phyloP scores from a whole-genome alignment of 53 echinoderm and acorn worm genomes.

The Patiria pectinifera region DNA sequence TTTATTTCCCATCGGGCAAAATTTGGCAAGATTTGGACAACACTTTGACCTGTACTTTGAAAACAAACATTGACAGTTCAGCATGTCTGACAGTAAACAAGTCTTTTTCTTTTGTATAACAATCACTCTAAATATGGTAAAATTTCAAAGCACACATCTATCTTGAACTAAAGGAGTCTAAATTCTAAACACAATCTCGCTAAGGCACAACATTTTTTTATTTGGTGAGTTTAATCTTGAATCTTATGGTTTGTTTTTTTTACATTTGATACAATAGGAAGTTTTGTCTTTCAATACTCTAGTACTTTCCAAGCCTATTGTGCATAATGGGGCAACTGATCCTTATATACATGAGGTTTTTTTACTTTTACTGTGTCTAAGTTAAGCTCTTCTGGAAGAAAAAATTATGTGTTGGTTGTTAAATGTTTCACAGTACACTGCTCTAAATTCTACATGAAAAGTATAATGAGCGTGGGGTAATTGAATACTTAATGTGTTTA shows the following conservation, averaged over 20 bases:
- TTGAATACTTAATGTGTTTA: conserved; percentile 51
- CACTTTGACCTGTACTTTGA: conserved; percentile 55
- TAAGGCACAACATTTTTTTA: not conserved
- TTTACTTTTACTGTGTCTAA: not conserved
- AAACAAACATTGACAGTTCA: conserved; percentile 30
- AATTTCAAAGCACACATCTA: conserved; percentile 52
- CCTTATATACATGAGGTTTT: conserved; percentile 23
- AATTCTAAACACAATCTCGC: not conserved
- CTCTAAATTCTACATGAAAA: not conserved
- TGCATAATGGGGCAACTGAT: conserved; percentile 18
- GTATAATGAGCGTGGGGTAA: not conserved
- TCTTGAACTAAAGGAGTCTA: not conserved
- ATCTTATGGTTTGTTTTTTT: not conserved
- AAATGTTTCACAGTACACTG: not conserved
- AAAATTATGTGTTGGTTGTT: not conserved
- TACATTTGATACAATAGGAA: conserved; percentile 21
- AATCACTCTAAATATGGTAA: not conserved
- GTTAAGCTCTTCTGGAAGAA: conserved; percentile 12
- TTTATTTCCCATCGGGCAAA: conserved; percentile 35
- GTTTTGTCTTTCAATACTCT: conserved; percentile 2
- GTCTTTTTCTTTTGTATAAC: not conserved
- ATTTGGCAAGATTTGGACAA: conserved; percentile 46
- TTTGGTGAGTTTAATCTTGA: not conserved
- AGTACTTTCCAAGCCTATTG: conserved; percentile 29
- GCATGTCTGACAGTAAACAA: not conserved